A percentile compares a stretch with the other conserved stretches of the same genome.
These are phyloP conservation scores for Otis tarda DNA, from an alignment of 2,113 vertebrate genomes.

Conservation along the genomic window DNA sequence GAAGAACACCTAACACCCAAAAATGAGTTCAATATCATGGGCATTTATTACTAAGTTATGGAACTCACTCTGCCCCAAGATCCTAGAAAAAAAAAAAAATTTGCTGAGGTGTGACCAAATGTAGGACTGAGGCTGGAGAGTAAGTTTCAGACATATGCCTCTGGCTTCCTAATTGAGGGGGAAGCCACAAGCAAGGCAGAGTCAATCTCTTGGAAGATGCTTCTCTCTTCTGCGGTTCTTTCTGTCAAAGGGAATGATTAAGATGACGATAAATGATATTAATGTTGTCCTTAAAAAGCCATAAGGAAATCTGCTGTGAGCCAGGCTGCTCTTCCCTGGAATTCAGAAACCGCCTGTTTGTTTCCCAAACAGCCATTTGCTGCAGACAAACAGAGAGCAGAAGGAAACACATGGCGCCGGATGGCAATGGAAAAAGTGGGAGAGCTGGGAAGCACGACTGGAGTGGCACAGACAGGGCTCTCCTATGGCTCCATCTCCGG, in stretches of 20 bases:
- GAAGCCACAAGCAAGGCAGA: background rate
- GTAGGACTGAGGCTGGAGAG: background rate
- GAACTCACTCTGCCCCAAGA: background rate
- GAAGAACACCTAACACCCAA: background rate
- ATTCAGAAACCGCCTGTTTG: background rate
- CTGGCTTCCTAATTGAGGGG: background rate
- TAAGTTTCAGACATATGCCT: background rate
- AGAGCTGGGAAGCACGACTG: background rate
- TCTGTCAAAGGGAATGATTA: conserved; percentile 20
- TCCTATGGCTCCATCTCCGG: background rate
- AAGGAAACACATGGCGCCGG: background rate
- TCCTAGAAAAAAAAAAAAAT: background rate
- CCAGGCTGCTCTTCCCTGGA: background rate
- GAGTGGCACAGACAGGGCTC: background rate
- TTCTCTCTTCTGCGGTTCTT: background rate
- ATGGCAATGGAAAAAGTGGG: background rate
- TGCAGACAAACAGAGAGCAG: background rate
- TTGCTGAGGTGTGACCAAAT: background rate
- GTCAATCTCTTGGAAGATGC: background rate
- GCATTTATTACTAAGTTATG: background rate
- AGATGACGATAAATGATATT: conserved; percentile 2
- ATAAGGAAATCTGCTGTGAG: conserved; percentile 22
- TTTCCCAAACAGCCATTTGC: background rate
- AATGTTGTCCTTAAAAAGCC: conserved; percentile 39
- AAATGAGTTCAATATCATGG: background rate